phyloP scores from a whole-genome alignment of 2,797 vertebrate species.

The Mormyrus hasselquistii region DNA sequence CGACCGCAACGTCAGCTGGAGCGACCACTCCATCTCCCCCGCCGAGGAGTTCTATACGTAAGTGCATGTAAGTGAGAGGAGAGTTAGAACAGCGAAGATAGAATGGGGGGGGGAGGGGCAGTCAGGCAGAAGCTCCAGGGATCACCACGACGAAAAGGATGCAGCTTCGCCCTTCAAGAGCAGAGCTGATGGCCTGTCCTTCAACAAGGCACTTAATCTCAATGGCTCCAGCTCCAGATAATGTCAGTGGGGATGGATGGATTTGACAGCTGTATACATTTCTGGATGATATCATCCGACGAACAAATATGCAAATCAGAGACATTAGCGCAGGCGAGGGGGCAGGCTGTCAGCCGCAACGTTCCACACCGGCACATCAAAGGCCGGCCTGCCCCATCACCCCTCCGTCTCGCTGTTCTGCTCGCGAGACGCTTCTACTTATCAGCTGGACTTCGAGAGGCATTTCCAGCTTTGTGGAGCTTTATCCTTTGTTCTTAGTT shows the following conservation, averaged over 20 bases:
- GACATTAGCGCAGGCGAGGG: neutral
- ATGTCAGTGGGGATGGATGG: neutral
- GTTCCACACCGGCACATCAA: neutral
- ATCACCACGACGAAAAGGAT: neutral
- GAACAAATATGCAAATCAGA: neutral
- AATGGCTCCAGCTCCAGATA: neutral
- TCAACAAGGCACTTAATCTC: neutral
- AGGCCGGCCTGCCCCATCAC: neutral
- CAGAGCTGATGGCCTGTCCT: neutral
- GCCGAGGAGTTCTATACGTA: constrained; percentile 99
- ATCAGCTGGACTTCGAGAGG: constrained; percentile 24
- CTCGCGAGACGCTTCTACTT: constrained; percentile 2
- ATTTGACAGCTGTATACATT: neutral
- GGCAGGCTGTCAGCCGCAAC: neutral
- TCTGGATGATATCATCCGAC: neutral
- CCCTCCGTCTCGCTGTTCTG: neutral
- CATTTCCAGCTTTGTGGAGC: neutral
- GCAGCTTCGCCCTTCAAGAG: neutral
- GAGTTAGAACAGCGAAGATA: neutral
- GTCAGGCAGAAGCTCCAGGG: neutral
- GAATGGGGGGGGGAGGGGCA: constrained; percentile 12
- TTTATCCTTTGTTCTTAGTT: constrained; percentile 36
- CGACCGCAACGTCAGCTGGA: constrained; percentile 78
- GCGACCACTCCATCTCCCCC: constrained; percentile 76
- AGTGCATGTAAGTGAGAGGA: constrained; percentile 74